phyloP scores from a whole-genome alignment of 2,888 invertebrate species.

The Nebria brevicollis region DNA sequence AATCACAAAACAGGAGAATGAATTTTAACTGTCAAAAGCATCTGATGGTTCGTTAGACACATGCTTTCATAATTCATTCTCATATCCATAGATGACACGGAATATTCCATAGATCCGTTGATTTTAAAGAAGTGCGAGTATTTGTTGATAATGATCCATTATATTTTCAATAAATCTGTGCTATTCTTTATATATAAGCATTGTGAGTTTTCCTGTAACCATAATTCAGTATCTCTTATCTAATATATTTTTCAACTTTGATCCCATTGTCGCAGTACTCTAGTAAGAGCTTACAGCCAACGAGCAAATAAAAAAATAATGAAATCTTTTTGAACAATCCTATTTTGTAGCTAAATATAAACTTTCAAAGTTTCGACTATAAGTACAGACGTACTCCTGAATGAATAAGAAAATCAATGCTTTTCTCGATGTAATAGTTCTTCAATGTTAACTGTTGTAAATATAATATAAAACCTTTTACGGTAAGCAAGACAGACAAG shows the following conservation, averaged over 20 bases:
- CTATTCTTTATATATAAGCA: not conserved
- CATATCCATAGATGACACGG: not conserved
- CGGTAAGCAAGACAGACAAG: no score
- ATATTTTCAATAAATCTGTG: not conserved
- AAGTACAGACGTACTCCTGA: no score
- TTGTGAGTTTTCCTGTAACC: not conserved
- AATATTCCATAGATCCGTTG: not conserved
- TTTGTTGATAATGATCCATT: not conserved
- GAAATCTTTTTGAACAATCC: not conserved
- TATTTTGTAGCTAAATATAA: not conserved
- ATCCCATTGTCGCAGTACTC: not conserved
- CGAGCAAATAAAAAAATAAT: not conserved
- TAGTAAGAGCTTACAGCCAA: not conserved
- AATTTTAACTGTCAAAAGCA: conserved; percentile 14
- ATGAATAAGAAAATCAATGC: no score
- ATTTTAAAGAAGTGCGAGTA: not conserved
- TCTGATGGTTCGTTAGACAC: not conserved
- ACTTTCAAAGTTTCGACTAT: not conserved
- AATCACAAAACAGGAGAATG: conserved; percentile 2
- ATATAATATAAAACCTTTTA: no score
- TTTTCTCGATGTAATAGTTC: no score
- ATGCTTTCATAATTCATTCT: not conserved
- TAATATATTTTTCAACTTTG: not conserved
- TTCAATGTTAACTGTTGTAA: no score
- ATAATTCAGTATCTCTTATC: not conserved